phyloP scores from a whole-genome alignment of 2,113 vertebrate species.

The Leucoraja erinaceus region DNA sequence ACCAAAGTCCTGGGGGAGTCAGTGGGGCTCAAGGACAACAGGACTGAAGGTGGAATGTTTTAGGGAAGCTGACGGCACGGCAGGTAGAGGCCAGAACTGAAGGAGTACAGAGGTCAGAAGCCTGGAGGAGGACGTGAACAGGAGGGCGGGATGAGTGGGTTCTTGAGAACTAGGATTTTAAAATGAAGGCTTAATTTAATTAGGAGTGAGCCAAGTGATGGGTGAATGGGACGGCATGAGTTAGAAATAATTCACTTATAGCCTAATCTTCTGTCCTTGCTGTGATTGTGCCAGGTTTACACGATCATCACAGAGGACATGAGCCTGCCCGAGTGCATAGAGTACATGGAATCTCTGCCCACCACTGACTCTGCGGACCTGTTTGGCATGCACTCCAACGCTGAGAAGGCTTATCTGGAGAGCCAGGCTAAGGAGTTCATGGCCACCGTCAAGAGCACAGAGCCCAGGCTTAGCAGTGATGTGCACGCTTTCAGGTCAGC shows the following conservation, averaged over 20 bases:
- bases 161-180: too few relatives aligned
- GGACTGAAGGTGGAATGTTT: too few relatives aligned
- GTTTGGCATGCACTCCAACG: conserved; percentile 49
- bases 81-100: too few relatives aligned
- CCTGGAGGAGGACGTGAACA: too few relatives aligned
- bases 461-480: conserved; percentile 38
- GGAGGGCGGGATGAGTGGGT: too few relatives aligned
- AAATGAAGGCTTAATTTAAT: too few relatives aligned
- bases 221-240: too few relatives aligned
- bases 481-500: conserved; percentile 43
- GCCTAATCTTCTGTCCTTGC: background rate
- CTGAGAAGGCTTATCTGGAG: conserved; percentile 40
- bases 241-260: background rate
- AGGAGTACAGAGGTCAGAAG: too few relatives aligned
- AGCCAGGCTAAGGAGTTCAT: conserved; percentile 43
- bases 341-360: conserved; percentile 47
- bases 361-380: conserved; percentile 47
- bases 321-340: conserved; percentile 44
- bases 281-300: conserved; percentile 39
- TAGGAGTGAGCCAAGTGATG: too few relatives aligned
- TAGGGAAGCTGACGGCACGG: too few relatives aligned
- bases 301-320: conserved; percentile 37
- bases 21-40: too few relatives aligned
- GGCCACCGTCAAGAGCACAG: conserved; percentile 43
- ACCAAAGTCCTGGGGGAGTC: too few relatives aligned